Evolutionary conservation across 2,797 vertebrate genomes (phyloP).

Genomic region (Amblyopsis hoosieri): DNA sequence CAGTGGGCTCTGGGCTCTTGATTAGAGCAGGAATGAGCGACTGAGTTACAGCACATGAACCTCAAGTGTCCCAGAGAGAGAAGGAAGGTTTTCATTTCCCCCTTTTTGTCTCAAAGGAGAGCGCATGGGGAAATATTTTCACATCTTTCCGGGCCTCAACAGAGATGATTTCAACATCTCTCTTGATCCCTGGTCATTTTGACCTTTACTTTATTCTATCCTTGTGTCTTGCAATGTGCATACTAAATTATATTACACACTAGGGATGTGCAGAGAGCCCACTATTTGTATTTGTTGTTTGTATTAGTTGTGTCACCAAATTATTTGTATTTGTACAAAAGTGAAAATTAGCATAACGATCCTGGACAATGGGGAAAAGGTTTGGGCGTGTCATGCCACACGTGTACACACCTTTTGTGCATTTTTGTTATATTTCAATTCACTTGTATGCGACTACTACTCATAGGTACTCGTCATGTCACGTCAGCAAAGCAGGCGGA

Average conservation of each 20-base stretch:
- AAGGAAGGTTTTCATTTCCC: constrained; percentile 75
- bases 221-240: constrained; percentile 61
- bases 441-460: too few species aligned
- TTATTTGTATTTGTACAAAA: too few species aligned
- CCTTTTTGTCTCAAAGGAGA: constrained; percentile 54
- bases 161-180: constrained; percentile 40
- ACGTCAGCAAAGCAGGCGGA: too few species aligned
- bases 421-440: too few species aligned
- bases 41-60: constrained; percentile 64
- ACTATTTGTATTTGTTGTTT: too few species aligned
- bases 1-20: constrained; percentile 52
- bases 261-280: too few species aligned
- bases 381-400: too few species aligned
- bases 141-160: constrained; percentile 28
- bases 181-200: constrained; percentile 53
- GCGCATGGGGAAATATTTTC: constrained; percentile 39
- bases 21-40: constrained; percentile 62
- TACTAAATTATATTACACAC: constrained; percentile 68
- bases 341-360: too few species aligned
- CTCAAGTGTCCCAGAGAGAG: constrained; percentile 56
- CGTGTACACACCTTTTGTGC: too few species aligned
- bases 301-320: too few species aligned
- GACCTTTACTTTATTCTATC: constrained; percentile 64
- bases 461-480: too few species aligned
- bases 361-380: too few species aligned